phyloP scores from a whole-genome alignment of 2,113 vertebrate species.

The Monopterus albus region DNA sequence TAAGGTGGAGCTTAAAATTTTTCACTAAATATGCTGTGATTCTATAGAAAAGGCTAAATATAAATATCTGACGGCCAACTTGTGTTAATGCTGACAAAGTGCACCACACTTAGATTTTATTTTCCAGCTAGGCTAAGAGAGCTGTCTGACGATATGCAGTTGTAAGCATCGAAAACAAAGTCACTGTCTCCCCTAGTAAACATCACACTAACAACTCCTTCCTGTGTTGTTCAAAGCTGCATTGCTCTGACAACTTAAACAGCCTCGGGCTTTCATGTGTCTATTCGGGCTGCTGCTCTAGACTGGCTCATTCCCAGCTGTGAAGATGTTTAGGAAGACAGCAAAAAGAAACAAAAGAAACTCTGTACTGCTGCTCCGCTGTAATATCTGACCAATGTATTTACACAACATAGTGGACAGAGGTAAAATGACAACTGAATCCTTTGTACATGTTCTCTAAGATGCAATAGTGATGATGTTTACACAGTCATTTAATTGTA shows the following conservation, averaged over 20 bases:
- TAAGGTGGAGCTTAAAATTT: not conserved
- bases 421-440: not conserved
- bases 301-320: constrained; percentile 29
- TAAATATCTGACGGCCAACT: not conserved
- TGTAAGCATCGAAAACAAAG: not conserved
- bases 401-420: not conserved
- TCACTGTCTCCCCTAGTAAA: not conserved
- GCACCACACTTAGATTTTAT: no score
- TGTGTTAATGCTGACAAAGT: no score
- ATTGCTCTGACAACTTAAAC: not conserved
- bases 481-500: not conserved
- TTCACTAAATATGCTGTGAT: not conserved
- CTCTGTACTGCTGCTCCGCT: no score
- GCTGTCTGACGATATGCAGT: not conserved
- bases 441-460: not conserved
- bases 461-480: no score
- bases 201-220: constrained; percentile 5
- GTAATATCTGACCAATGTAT: not conserved
- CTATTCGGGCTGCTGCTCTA: constrained; percentile 25
- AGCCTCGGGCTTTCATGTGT: constrained; percentile 22
- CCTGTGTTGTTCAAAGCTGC: constrained; percentile 24
- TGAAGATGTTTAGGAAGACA: not conserved
- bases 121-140: not conserved
- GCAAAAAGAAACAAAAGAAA: no score
- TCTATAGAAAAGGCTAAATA: not conserved